A percentile compares a stretch with the other conserved stretches of the same genome.
Conservation (phyloP, 2,888 invertebrate species). For the Caenorhabditis uteleia region DNA sequence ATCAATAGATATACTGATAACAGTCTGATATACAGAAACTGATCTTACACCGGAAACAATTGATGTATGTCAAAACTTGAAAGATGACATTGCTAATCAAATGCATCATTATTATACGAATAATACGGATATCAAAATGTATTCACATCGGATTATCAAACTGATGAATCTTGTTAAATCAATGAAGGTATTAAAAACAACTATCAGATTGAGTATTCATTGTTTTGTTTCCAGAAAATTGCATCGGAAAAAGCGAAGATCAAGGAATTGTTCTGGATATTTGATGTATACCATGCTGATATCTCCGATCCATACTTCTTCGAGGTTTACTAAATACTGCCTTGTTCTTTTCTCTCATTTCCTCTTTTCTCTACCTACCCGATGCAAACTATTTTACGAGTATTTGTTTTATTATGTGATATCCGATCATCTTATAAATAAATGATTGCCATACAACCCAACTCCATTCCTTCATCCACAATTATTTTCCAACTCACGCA, state of each 20-base stretch:
- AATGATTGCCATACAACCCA: no score
- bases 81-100: constrained; percentile 22
- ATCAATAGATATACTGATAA: background rate
- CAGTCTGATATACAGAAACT: constrained; percentile 5
- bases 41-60: constrained; percentile 12
- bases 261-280: constrained; percentile 33
- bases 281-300: constrained; percentile 28
- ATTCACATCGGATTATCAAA: constrained; percentile 21
- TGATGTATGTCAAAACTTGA: constrained; percentile 18
- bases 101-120: constrained; percentile 32
- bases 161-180: constrained; percentile 24
- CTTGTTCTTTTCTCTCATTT: no score
- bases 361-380: no score
- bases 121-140: constrained; percentile 22
- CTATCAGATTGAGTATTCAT: constrained; percentile 13
- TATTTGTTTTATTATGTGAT: no score
- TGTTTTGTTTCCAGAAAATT: constrained; percentile 18
- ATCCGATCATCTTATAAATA: no score
- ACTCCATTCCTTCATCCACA: no score
- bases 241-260: constrained; percentile 23
- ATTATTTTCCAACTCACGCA: no score
- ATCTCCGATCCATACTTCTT: constrained; percentile 35
- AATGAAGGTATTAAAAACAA: background rate
- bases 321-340: constrained; percentile 24
- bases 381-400: no score